Percentiles rank a stretch among this genome's conserved stretches.
Evolutionary conservation across 2,113 vertebrate genomes (phyloP).

Genomic region (Sardina pilchardus): DNA sequence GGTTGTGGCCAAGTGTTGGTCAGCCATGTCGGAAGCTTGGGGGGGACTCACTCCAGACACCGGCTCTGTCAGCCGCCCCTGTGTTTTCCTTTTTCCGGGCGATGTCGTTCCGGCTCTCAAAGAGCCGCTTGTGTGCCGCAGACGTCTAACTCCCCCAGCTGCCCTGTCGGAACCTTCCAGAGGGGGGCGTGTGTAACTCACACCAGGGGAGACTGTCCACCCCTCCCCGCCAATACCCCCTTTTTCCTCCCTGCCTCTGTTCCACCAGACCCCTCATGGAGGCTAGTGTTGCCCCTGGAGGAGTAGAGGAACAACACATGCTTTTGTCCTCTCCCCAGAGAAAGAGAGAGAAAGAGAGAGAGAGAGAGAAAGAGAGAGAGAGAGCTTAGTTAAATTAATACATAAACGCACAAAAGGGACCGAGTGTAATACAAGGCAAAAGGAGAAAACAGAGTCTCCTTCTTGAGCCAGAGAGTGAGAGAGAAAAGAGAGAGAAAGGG

Average conservation of each 20-base stretch:
- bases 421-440: conserved; percentile 47
- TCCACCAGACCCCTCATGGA: conserved; percentile 52
- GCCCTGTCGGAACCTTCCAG: conserved; percentile 38
- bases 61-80: not conserved
- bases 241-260: conserved; percentile 30
- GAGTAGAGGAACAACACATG: conserved; percentile 67
- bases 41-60: not conserved
- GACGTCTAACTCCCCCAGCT: not conserved
- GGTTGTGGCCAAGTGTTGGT: not conserved
- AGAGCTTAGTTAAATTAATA: conserved; percentile 55
- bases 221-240: not conserved
- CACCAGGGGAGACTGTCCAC: conserved; percentile 18
- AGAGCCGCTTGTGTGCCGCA: conserved; percentile 31
- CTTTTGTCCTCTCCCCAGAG: conserved; percentile 66
- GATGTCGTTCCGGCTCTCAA: conserved; percentile 20
- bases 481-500: not conserved
- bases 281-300: conserved; percentile 54
- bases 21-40: not conserved
- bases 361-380: conserved; percentile 23
- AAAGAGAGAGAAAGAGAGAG: conserved; percentile 1
- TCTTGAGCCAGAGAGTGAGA: conserved; percentile 35
- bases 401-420: conserved; percentile 48
- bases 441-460: conserved; percentile 49
- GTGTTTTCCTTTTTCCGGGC: not conserved
- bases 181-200: conserved; percentile 54